A percentile compares a stretch with the other conserved stretches of the same genome.
These are phyloP conservation scores for Dipus sagitta DNA, from an alignment of 2,797 vertebrate species.

Conservation along the genomic window DNA sequence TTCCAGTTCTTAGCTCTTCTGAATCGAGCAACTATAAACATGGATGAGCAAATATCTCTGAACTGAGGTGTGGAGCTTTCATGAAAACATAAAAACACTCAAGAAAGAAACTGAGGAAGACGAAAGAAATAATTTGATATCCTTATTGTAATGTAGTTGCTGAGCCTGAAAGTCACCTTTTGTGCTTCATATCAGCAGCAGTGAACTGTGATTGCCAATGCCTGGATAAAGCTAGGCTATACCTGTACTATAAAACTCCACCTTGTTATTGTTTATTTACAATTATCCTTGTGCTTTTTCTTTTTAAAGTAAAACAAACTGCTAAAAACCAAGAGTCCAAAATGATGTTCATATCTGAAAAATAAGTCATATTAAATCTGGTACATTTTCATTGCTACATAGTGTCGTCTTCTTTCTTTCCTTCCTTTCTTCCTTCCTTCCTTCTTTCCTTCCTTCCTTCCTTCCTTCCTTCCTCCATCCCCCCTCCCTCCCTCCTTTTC, in stretches of 20 bases:
- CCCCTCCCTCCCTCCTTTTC: no score
- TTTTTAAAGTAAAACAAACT: background rate
- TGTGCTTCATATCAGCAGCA: background rate
- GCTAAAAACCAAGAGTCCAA: conserved; percentile 26
- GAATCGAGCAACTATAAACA: no score
- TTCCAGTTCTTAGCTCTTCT: no score
- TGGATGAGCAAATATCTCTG: no score
- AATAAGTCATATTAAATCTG: background rate
- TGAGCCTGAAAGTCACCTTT: background rate
- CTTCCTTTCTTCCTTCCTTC: background rate
- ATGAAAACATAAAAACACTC: no score
- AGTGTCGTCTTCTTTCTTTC: background rate
- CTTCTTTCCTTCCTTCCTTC: no score
- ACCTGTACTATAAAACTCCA: background rate
- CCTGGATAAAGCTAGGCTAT: background rate
- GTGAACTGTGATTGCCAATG: background rate
- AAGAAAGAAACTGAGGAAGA: no score
- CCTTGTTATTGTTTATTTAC: background rate
- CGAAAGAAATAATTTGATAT: background rate
- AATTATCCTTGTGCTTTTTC: background rate
- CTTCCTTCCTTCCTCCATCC: no score
- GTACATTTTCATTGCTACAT: background rate
- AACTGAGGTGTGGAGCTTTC: no score
- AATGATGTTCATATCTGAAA: background rate
- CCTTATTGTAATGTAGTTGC: background rate